Conservation (phyloP, 2,888 invertebrate genomes). For the Abrostola triplasia region DNA sequence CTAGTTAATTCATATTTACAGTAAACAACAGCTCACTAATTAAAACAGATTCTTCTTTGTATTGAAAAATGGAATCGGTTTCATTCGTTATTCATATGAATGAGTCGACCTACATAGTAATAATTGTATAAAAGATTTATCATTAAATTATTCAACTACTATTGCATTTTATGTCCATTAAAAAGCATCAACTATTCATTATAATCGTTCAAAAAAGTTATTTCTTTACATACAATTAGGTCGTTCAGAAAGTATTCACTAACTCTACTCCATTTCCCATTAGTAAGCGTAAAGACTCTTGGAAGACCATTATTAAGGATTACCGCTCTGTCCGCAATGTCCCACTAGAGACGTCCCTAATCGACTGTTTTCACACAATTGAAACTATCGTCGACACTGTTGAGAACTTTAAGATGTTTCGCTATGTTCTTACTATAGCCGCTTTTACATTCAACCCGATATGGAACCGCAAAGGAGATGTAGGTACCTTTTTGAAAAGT, state of each 20-base stretch:
- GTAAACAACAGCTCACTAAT: too few species aligned
- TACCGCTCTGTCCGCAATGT: slow-evolving; percentile 33
- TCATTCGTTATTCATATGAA: too few species aligned
- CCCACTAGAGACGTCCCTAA: slow-evolving; percentile 41
- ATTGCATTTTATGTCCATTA: too few species aligned
- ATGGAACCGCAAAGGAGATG: slow-evolving; percentile 15
- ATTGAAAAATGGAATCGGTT: too few species aligned
- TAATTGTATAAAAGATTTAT: too few species aligned
- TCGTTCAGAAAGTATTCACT: neutral
- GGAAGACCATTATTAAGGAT: slow-evolving; percentile 46
- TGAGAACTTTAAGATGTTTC: slow-evolving; percentile 20
- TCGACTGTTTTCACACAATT: slow-evolving; percentile 53
- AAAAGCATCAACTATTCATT: too few species aligned
- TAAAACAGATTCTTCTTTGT: too few species aligned
- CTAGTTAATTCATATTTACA: too few species aligned
- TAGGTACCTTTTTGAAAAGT: slow-evolving; percentile 3
- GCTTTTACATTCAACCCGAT: slow-evolving; percentile 39
- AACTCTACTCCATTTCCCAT: slow-evolving; percentile 3
- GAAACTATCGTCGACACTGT: slow-evolving; percentile 36
- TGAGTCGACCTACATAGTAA: too few species aligned
- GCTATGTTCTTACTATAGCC: slow-evolving; percentile 29
- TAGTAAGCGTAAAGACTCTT: slow-evolving; percentile 15
- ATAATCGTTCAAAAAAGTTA: too few species aligned
- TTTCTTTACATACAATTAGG: too few species aligned
- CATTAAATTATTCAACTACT: too few species aligned